A percentile compares a stretch with the other conserved stretches of the same genome.
These are phyloP conservation scores for Wiebesia pumilae DNA, from an alignment of 1,140 invertebrate genomes.

Conservation along the genomic window DNA sequence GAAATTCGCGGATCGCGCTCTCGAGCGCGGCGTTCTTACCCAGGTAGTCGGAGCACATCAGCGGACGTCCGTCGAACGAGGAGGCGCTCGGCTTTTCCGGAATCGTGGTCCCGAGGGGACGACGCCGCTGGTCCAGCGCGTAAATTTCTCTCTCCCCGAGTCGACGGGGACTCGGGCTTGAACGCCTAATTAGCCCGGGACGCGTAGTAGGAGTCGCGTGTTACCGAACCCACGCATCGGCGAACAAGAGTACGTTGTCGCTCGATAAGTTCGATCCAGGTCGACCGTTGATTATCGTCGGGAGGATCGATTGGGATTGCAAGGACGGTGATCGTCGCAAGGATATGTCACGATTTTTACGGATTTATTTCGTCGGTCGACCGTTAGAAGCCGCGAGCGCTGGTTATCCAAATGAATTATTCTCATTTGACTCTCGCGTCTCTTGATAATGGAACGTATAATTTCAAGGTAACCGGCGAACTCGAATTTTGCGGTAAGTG, in stretches of 20 bases:
- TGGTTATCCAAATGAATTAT: too few species aligned
- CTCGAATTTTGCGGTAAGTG: too few species aligned
- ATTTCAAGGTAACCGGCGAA: too few species aligned
- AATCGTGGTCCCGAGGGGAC: neutral
- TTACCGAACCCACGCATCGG: neutral
- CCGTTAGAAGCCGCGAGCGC: too few species aligned
- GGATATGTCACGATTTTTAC: neutral
- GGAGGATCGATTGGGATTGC: neutral
- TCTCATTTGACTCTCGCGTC: too few species aligned
- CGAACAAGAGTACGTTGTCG: neutral
- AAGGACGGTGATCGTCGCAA: too few species aligned
- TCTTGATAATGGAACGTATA: too few species aligned
- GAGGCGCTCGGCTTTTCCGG: neutral
- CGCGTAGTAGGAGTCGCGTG: neutral
- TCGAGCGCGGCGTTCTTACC: too few species aligned
- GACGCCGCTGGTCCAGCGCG: neutral
- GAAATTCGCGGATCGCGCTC: too few species aligned
- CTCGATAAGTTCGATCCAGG: slow-evolving; percentile 3
- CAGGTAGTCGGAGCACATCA: neutral
- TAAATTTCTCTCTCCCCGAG: neutral
- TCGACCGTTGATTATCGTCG: neutral
- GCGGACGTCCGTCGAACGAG: neutral
- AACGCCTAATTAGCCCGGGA: slow-evolving; percentile 9
- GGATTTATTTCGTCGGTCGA: neutral
- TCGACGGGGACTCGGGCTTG: neutral